These are phyloP conservation scores for Anableps anableps DNA, from an alignment of 2,797 vertebrate genomes.

Conservation along the genomic window DNA sequence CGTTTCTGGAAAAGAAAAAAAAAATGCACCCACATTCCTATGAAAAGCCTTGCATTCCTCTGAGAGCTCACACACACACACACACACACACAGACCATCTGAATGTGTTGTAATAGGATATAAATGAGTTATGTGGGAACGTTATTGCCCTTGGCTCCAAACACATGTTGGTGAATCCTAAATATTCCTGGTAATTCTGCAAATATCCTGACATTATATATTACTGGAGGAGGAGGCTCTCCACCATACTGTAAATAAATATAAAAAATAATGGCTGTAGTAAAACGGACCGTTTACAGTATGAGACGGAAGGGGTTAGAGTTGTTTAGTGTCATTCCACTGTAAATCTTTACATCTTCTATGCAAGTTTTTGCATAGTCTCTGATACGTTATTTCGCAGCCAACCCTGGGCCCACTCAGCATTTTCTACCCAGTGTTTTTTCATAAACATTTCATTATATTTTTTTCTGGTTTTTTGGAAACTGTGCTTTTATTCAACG, in stretches of 20 bases:
- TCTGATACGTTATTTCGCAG: not conserved
- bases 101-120: slow-evolving; percentile 8
- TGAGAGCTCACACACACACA: not conserved
- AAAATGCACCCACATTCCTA: not conserved
- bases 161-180: not conserved
- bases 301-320: no score
- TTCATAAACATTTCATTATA: no score
- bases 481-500: no score
- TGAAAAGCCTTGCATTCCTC: slow-evolving; percentile 16
- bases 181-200: not conserved
- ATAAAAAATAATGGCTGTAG: not conserved
- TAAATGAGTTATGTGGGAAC: slow-evolving; percentile 6
- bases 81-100: not conserved
- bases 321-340: no score
- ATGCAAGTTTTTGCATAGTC: not conserved
- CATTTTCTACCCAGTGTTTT: not conserved
- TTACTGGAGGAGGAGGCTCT: not conserved
- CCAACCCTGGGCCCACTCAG: no score
- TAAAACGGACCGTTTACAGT: not conserved
- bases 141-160: not conserved
- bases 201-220: not conserved
- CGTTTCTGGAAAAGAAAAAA: slow-evolving; percentile 42
- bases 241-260: not conserved
- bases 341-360: not conserved
- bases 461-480: not conserved